These are phyloP conservation scores for Selenia dentaria DNA, from an alignment of 2,888 invertebrate genomes.

Conservation along the genomic window DNA sequence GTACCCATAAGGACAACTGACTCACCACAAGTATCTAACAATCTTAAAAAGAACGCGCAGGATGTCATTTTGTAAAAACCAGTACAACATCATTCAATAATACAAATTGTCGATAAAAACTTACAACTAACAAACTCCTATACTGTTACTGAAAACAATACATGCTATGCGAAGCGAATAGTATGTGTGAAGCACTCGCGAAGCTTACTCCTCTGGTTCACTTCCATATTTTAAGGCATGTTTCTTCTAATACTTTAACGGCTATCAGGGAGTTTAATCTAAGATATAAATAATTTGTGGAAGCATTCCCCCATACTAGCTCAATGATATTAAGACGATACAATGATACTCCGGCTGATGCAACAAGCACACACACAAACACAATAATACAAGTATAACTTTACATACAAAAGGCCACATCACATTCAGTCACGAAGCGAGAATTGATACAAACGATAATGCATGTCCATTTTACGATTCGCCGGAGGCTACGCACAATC, in stretches of 20 bases:
- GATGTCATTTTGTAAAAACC: constrained; percentile 75
- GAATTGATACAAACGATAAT: constrained; percentile 62
- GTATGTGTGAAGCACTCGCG: constrained; percentile 51
- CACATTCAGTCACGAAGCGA: constrained; percentile 84
- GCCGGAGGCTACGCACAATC: constrained; percentile 41
- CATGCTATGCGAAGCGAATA: constrained; percentile 61
- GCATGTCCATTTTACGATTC: constrained; percentile 63
- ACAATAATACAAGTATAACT: constrained; percentile 65
- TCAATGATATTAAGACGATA: constrained; percentile 59
- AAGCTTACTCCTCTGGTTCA: constrained; percentile 47
- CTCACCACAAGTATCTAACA: constrained; percentile 62
- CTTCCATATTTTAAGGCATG: constrained; percentile 63
- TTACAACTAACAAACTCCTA: constrained; percentile 74
- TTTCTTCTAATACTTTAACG: constrained; percentile 68
- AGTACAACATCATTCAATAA: constrained; percentile 69
- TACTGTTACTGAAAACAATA: constrained; percentile 54
- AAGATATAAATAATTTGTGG: constrained; percentile 67
- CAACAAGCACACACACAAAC: constrained; percentile 78
- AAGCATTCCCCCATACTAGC: constrained; percentile 66
- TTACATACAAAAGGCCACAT: constrained; percentile 83
- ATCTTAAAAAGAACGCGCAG: constrained; percentile 76
- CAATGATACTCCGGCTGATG: constrained; percentile 67
- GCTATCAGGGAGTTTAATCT: constrained; percentile 59
- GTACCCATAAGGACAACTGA: constrained; percentile 79
- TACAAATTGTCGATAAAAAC: constrained; percentile 81